A percentile compares a stretch with the other conserved stretches of the same genome.
phyloP scores from a whole-genome alignment of 2,888 invertebrate species.

The Esperia sulphurella region DNA sequence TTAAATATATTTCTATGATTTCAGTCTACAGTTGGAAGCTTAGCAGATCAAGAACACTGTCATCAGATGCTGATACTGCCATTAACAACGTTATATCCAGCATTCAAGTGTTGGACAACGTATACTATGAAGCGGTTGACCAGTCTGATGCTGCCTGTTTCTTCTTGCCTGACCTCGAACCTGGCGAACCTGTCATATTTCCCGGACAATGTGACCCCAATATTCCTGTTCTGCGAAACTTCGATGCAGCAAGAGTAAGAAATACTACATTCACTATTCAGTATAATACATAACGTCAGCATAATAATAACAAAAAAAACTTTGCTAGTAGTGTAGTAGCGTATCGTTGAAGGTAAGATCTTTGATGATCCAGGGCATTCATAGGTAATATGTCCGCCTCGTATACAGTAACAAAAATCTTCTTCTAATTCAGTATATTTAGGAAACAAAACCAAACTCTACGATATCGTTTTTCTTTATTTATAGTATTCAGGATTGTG shows the following conservation, averaged over 20 bases:
- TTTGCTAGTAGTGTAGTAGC: too few relatives aligned
- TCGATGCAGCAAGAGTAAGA: conserved; percentile 42
- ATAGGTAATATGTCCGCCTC: too few relatives aligned
- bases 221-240: conserved; percentile 44
- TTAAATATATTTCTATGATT: conserved; percentile 2
- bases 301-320: too few relatives aligned
- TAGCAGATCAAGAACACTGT: conserved; percentile 39
- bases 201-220: conserved; percentile 50
- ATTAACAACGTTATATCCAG: conserved; percentile 35
- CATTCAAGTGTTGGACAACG: conserved; percentile 39
- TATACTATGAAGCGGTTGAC: conserved; percentile 46
- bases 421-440: background rate
- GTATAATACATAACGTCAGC: too few relatives aligned
- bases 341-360: too few relatives aligned
- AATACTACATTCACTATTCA: too few relatives aligned
- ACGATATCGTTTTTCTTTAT: background rate
- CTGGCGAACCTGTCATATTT: conserved; percentile 46
- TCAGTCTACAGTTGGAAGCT: conserved; percentile 68
- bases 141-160: conserved; percentile 53
- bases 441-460: too few relatives aligned
- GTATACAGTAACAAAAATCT: too few relatives aligned
- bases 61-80: conserved; percentile 21
- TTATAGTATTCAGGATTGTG: conserved; percentile 34
- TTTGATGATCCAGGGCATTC: too few relatives aligned
- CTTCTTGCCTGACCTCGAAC: conserved; percentile 44